A percentile compares a stretch with the other conserved stretches of the same genome.
phyloP scores from a whole-genome alignment of 2,113 vertebrate species.

The Halichoeres trimaculatus region DNA sequence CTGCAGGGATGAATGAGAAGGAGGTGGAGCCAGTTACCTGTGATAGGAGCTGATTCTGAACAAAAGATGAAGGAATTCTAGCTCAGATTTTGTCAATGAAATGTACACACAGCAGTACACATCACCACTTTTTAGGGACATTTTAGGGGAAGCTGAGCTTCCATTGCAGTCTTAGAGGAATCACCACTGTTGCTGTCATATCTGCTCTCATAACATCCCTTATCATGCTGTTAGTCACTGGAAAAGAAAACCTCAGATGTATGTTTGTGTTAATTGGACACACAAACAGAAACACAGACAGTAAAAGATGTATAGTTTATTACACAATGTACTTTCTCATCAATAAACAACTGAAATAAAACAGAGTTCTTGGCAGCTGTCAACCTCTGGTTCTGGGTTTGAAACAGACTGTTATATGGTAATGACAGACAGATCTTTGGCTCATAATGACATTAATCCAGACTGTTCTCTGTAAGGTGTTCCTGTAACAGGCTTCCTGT shows the following conservation, averaged over 20 bases:
- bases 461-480: not conserved
- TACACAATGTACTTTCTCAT: constrained; percentile 53
- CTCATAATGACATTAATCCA: not conserved
- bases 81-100: no score
- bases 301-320: constrained; percentile 60
- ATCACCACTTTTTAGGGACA: no score
- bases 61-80: no score
- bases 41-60: no score
- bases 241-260: not conserved
- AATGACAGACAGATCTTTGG: not conserved
- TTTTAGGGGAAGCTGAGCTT: no score
- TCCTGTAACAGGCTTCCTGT: constrained; percentile 1
- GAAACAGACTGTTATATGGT: constrained; percentile 13
- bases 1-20: no score
- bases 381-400: not conserved
- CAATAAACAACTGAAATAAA: constrained; percentile 23
- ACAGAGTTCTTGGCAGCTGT: not conserved
- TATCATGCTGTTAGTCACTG: not conserved
- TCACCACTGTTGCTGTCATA: no score
- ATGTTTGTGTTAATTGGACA: not conserved
- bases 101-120: no score
- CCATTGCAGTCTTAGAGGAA: no score
- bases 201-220: no score
- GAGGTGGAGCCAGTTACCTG: no score
- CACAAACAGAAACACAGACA: constrained; percentile 11